Base-by-base conservation (phyloP, 2,888 invertebrate genomes). In the Coenonympha glycerion region DNA sequence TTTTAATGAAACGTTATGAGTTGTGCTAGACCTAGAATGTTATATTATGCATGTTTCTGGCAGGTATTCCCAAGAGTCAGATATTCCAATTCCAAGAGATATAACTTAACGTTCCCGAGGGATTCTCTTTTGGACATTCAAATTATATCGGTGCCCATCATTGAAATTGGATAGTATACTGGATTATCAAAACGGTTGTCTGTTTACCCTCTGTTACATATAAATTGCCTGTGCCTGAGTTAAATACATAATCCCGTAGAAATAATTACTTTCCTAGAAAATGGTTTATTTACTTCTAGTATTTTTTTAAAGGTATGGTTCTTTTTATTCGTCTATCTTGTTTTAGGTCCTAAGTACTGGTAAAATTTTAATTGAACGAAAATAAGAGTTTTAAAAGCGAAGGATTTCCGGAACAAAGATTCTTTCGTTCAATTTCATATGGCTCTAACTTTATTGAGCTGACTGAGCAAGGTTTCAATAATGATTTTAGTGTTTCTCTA, bases 141-240 rank as follows among this genome's bases (percentile, higher is more conserved):
- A 51, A 37, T 47, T 40, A 51, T 36, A 47, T 24, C 16, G 22
- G 22, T 8, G 26, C 9, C 24, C 26, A 26, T 41, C 41, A 28
- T 36, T 37, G 52, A 22, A 47, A 52, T 47, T 51, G 47, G 51
- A 47, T 36, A 51, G 51, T 42, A 47, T n/a, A n/a, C 19, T 18
- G 26, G 21, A 40, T 40, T 36, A 39, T 36, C 36, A 22, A n/a
- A 19, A 42, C 36, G 21, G 11, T 40, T 41, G 34, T n/a, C 30
- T 36, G 13, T 11, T 36, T 21, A 13, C 22, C 36, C 30, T 47
- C 31, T 40, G 28, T 19, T 28, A n/a, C 16, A 41, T 28, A 18
- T 28, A 41, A 18, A 41, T 41, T 24, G 15, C 15, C 15, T 22
- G 15, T 15, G 24, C 39, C 24, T 24, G 39, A 39, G 24, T 24